Conservation (phyloP, 2,797 vertebrate genomes). For the Oceanodroma leucorhoa region DNA sequence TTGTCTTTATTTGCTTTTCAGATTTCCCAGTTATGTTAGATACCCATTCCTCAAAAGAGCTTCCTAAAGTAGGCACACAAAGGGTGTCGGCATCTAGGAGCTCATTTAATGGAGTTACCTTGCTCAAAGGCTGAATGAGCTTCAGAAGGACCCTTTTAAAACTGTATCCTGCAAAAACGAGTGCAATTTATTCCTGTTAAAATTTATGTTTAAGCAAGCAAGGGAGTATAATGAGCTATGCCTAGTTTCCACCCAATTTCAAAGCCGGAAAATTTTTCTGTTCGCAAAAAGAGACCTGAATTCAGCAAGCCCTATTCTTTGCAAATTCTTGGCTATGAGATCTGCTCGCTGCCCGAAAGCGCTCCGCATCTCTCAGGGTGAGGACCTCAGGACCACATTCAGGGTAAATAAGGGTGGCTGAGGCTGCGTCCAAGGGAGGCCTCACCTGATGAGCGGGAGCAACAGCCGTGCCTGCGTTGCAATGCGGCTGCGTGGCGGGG, state of each 20-base stretch:
- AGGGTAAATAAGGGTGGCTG: not conserved
- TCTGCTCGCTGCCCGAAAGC: not conserved
- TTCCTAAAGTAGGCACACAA: not conserved
- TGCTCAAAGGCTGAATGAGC: not conserved
- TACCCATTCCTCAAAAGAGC: not conserved
- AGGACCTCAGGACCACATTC: not conserved
- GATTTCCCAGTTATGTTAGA: not conserved
- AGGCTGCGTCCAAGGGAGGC: not conserved
- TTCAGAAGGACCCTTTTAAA: not conserved
- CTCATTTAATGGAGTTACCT: not conserved
- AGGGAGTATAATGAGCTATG: not conserved
- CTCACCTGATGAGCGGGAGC: conserved; percentile 31
- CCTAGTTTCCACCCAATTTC: not conserved
- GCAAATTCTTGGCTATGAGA: not conserved
- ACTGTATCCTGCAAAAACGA: not conserved
- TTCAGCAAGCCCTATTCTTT: not conserved
- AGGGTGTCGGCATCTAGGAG: not conserved
- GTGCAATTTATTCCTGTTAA: not conserved
- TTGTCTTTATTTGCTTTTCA: not conserved
- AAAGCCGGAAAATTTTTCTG: not conserved
- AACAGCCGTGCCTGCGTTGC: not conserved
- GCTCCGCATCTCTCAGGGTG: not conserved
- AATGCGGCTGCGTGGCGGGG: not conserved
- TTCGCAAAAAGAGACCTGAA: not conserved
- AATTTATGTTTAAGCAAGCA: not conserved